Evolutionary conservation across 2,797 vertebrate species (phyloP).

Genomic region (Acanthurus leucopareius): DNA sequence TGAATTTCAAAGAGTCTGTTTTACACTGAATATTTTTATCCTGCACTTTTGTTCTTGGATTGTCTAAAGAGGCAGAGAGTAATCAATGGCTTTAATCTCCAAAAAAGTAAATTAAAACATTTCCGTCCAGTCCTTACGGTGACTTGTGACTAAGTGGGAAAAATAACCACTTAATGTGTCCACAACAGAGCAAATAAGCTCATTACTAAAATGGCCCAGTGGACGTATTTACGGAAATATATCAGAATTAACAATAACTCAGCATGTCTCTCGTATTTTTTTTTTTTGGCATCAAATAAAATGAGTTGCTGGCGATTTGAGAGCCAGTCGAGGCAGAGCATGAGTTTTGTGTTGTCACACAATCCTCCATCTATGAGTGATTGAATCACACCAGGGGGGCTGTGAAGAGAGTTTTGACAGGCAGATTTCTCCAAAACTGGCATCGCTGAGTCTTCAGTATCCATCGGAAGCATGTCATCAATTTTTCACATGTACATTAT

Average conservation of each 20-base stretch:
- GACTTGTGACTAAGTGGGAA: conserved; percentile 28
- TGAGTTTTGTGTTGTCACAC: conserved; percentile 37
- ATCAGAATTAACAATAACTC: background rate
- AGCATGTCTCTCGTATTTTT: background rate
- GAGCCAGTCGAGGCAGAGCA: conserved; percentile 26
- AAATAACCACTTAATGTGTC: background rate
- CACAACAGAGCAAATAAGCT: background rate
- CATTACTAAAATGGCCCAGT: conserved; percentile 27
- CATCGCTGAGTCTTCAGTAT: background rate
- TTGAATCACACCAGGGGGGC: conserved; percentile 33
- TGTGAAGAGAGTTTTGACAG: conserved; percentile 27
- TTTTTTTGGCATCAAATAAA: conserved; percentile 26
- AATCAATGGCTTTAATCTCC: conserved; percentile 54
- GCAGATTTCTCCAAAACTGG: conserved; percentile 43
- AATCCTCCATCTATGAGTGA: conserved; percentile 40
- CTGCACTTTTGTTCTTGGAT: conserved; percentile 51
- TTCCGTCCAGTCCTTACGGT: conserved; percentile 10
- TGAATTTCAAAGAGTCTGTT: conserved; percentile 48
- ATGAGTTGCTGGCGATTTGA: conserved; percentile 2
- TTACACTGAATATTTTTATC: conserved; percentile 56
- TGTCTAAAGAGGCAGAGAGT: conserved; percentile 47
- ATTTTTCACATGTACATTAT: conserved; percentile 11
- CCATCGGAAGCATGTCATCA: conserved; percentile 8
- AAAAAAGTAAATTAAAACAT: conserved; percentile 56
- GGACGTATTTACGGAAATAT: background rate